Evolutionary conservation across 2,113 vertebrate species (phyloP).

Genomic region (Microtus oregoni): DNA sequence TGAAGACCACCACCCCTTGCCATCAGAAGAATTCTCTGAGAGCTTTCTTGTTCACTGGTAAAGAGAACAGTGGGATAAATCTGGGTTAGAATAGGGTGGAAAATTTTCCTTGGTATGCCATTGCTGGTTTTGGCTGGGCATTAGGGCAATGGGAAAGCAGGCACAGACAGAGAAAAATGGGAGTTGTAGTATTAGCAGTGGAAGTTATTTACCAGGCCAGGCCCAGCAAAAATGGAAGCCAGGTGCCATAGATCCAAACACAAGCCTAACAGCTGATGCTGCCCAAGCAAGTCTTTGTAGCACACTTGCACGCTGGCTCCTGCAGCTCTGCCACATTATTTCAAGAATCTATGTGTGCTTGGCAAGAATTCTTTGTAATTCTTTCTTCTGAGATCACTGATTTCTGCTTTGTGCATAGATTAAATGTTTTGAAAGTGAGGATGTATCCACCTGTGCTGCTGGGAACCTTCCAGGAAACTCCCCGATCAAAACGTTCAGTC

Average conservation of each 20-base stretch:
- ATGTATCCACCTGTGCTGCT: not conserved
- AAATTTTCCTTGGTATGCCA: not conserved
- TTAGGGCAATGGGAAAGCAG: not conserved
- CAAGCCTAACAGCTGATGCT: not conserved
- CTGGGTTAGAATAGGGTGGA: not conserved
- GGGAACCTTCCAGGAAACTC: constrained; percentile 45
- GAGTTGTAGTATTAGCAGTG: not conserved
- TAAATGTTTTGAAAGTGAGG: constrained; percentile 16
- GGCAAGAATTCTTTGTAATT: not conserved
- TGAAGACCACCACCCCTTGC: not conserved
- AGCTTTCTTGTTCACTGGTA: not conserved
- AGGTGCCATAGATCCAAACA: not conserved
- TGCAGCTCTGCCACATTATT: not conserved
- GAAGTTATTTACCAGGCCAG: not conserved
- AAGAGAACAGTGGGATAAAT: not conserved
- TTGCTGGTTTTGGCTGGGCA: not conserved
- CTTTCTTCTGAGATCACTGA: not conserved
- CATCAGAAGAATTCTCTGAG: not conserved
- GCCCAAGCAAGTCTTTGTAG: not conserved
- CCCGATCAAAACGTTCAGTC: not conserved
- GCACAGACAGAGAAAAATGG: not conserved
- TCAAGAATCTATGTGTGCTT: not conserved
- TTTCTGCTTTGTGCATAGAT: not conserved
- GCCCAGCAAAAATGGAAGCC: not conserved
- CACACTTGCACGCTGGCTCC: not conserved